Conservation (phyloP, 2,113 vertebrate species). For the Microtus montanus region DNA sequence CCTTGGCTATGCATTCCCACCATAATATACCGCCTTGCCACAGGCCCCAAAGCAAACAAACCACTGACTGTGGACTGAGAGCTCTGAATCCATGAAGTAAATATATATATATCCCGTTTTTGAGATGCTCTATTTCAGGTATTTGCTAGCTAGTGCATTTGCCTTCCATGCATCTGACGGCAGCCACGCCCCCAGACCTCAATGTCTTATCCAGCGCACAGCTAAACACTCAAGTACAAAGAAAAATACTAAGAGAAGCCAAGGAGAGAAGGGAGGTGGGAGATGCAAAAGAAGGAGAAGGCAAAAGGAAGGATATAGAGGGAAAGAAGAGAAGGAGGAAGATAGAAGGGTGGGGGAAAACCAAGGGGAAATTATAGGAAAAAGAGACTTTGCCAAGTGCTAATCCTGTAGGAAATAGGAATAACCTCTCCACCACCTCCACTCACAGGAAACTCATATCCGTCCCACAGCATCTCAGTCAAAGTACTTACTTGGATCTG, state of each 20-base stretch:
- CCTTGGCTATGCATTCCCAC: neutral
- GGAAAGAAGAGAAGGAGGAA: neutral
- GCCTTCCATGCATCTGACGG: neutral
- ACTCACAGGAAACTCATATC: constrained; percentile 55
- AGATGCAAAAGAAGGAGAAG: too few species aligned
- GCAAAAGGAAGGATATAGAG: too few species aligned
- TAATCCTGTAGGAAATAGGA: neutral
- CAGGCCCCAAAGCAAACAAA: neutral
- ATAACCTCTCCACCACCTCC: neutral
- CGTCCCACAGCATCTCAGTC: constrained; percentile 72
- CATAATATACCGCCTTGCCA: neutral
- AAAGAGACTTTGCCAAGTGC: neutral
- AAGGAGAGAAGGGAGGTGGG: neutral
- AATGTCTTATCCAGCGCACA: neutral
- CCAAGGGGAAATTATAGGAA: neutral
- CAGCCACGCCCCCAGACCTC: neutral
- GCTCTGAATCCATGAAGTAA: neutral
- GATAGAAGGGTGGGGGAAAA: fast-evolving
- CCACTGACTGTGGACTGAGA: neutral
- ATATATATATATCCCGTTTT: neutral
- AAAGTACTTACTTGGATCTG: constrained; percentile 79
- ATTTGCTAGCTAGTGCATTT: neutral
- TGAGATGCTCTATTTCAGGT: neutral
- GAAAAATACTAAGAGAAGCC: neutral
- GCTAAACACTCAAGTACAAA: neutral